A percentile compares a stretch with the other conserved stretches of the same genome.
Evolutionary conservation across 2,888 invertebrate species (phyloP).

Genomic region (Sthenelais limicola): DNA sequence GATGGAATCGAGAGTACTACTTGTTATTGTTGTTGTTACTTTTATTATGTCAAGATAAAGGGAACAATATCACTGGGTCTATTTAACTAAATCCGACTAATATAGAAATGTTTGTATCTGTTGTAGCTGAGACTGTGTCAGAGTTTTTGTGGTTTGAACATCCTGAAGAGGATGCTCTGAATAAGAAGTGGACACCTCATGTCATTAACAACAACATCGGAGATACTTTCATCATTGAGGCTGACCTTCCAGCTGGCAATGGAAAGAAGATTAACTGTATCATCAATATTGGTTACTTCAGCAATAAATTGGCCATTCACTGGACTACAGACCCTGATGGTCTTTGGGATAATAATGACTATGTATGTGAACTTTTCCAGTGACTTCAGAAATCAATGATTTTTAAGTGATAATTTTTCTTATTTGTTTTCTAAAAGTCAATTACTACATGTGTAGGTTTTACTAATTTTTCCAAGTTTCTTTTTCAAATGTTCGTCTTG

Average conservation of each 20-base stretch:
- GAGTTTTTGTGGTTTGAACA: slow-evolving; percentile 61
- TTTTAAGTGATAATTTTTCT: background rate
- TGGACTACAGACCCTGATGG: slow-evolving; percentile 55
- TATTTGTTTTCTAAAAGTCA: background rate
- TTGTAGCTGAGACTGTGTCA: slow-evolving; percentile 49
- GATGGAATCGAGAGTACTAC: too few relatives aligned
- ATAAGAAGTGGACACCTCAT: slow-evolving; percentile 54
- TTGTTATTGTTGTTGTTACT: too few relatives aligned
- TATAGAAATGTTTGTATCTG: too few relatives aligned
- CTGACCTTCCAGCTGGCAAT: slow-evolving; percentile 50
- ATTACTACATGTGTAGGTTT: too few relatives aligned
- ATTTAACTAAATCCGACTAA: too few relatives aligned
- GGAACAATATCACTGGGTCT: too few relatives aligned
- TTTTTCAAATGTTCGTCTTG: too few relatives aligned
- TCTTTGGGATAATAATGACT: slow-evolving; percentile 31
- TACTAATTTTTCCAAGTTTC: too few relatives aligned
- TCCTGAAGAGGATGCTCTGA: slow-evolving; percentile 46
- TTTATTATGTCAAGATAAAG: too few relatives aligned
- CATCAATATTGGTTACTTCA: slow-evolving; percentile 61
- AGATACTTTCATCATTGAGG: slow-evolving; percentile 54
- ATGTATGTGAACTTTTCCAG: slow-evolving; percentile 11
- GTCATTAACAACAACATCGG: slow-evolving; percentile 55
- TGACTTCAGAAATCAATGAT: too few relatives aligned
- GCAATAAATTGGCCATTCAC: slow-evolving; percentile 56
- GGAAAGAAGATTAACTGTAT: slow-evolving; percentile 52